Percentiles rank a stretch among this genome's conserved stretches.
phyloP scores from a whole-genome alignment of 2,113 vertebrate genomes.

The Archilochus colubris region DNA sequence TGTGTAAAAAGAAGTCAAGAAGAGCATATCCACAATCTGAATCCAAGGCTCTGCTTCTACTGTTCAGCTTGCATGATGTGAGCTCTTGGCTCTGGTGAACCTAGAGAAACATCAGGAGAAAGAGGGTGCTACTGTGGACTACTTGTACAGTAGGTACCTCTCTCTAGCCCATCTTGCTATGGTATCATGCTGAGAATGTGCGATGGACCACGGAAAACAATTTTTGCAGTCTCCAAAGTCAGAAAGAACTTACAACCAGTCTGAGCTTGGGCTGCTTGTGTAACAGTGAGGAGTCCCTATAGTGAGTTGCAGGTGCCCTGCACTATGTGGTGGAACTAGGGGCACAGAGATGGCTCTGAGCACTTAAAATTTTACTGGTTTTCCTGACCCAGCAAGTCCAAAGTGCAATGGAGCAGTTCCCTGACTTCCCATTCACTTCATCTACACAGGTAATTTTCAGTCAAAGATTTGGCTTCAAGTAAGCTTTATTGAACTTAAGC shows the following conservation, averaged over 20 bases:
- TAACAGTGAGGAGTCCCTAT: not conserved
- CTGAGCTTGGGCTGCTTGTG: not conserved
- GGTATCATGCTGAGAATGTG: fast-evolving
- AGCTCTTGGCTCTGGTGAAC: not conserved
- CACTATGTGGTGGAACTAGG: not conserved
- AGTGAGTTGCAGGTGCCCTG: not conserved
- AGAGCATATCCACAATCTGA: not conserved
- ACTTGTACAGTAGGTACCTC: not conserved
- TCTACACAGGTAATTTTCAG: not conserved
- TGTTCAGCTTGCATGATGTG: not conserved
- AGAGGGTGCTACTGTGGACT: not conserved
- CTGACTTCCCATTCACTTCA: not conserved
- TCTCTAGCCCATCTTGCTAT: not conserved
- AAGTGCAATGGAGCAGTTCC: not conserved
- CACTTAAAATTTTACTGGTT: not conserved
- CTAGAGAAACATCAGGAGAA: not conserved
- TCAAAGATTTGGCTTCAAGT: not conserved
- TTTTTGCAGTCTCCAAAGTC: not conserved
- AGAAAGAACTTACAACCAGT: not conserved
- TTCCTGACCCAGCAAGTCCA: not conserved
- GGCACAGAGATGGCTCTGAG: not conserved
- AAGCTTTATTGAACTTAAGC: not conserved
- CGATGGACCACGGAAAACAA: not conserved
- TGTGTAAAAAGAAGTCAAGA: not conserved
- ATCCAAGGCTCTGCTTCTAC: not conserved